Base-by-base conservation (phyloP, 2,888 invertebrate genomes). In the Pandemis cinnamomeana region DNA sequence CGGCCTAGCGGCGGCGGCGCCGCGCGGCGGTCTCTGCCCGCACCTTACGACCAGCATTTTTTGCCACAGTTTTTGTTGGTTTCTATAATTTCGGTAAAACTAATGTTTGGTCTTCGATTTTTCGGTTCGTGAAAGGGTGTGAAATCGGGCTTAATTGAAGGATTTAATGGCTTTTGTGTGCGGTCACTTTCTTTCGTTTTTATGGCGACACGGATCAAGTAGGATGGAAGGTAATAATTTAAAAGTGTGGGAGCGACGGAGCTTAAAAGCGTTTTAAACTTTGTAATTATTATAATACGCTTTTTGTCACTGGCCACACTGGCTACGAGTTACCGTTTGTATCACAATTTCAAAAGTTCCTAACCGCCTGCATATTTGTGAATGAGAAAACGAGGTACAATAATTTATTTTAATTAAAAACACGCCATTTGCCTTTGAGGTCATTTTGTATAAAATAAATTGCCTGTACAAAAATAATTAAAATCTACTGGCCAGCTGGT, bases 61-160 rank as follows among this genome's bases (percentile, higher is more conserved):
- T 93, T 92, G 87, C 82, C 72, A 60, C 61, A 75, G 77, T 93
- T 93, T 93, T 93, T 93, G 91, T 93, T 87, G 87, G 85, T 91
- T 92, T 89, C 88, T 87, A 87, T 94, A 94, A 93, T 93, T 91
- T 91, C 84, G 89, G 91, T 89, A 91, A 93, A 93, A 92, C 93
- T 92, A 93, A 93, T 94, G 94, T 94, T 94, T 94, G 94, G 91
- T 87, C 90, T 93, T 90, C 92, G 91, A 94, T 94, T 94, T 93
- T 90, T 91, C 92, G 94, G 94, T 93, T 94, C 94, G 90, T 94
- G 92, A 93, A 92, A 91, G 90, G 87, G 92, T 93, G 94, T 94
- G 94, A 94, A 94, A 94, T 94, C 86, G 90, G 78, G 92, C 86
- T 91, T 94, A 94, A 94, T 94, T 91, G 90, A 86, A 89, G 88